These are phyloP conservation scores for Amiota communis DNA, from an alignment of 2,888 invertebrate species.

Conservation along the genomic window DNA sequence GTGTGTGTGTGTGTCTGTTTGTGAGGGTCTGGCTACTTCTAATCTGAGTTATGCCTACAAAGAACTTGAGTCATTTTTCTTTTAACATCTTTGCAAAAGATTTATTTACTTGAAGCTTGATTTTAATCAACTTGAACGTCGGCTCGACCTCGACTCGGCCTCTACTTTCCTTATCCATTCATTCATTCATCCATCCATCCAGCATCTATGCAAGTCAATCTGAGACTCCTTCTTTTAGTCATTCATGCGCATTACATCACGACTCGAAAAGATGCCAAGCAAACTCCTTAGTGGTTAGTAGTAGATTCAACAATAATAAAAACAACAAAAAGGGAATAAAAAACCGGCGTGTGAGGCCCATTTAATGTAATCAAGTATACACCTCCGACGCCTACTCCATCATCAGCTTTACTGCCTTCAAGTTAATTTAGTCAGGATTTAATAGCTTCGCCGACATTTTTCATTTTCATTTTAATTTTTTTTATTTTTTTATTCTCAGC, in stretches of 20 bases:
- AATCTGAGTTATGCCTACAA: not conserved
- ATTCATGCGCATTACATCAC: slow-evolving; percentile 56
- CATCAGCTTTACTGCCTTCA: slow-evolving; percentile 48
- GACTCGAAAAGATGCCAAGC: slow-evolving; percentile 34
- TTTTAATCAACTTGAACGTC: slow-evolving; percentile 63
- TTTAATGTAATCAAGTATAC: slow-evolving; percentile 61
- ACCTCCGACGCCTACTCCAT: slow-evolving; percentile 26
- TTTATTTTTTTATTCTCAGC: slow-evolving; percentile 40
- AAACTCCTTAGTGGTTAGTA: slow-evolving; percentile 24
- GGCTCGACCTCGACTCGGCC: slow-evolving; percentile 8
- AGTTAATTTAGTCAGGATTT: slow-evolving; percentile 69
- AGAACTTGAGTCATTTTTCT: slow-evolving; percentile 19
- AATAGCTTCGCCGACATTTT: slow-evolving; percentile 64
- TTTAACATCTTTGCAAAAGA: slow-evolving; percentile 44
- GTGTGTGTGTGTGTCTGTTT: not conserved
- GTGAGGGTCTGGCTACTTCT: not conserved
- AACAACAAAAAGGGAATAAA: too few relatives aligned
- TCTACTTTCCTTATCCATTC: slow-evolving; percentile 33
- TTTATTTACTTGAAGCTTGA: slow-evolving; percentile 66
- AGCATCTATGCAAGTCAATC: not conserved
- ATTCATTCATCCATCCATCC: slow-evolving; percentile 24
- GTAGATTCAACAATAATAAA: not conserved
- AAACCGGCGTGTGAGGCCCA: slow-evolving; percentile 35
- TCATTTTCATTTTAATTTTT: slow-evolving; percentile 51
- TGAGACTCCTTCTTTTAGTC: slow-evolving; percentile 6